phyloP scores from a whole-genome alignment of 2,113 vertebrate genomes.

The Paramormyrops kingsleyae region DNA sequence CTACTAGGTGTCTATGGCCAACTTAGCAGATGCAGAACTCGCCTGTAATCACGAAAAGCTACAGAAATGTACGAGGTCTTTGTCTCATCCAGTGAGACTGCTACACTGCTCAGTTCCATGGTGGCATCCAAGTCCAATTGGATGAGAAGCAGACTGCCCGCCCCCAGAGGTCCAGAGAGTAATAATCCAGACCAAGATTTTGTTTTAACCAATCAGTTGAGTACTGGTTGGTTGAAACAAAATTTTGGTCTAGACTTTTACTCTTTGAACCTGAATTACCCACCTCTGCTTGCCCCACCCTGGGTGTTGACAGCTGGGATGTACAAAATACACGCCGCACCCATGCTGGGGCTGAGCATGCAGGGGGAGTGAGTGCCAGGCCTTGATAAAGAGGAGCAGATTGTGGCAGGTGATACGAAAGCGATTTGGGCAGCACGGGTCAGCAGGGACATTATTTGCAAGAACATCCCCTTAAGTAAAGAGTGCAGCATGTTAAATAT shows the following conservation, averaged over 20 bases:
- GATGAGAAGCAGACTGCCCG: not conserved
- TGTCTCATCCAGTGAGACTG: not conserved
- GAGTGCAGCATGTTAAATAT: not conserved
- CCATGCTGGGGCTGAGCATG: not conserved
- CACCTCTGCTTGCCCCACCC: not conserved
- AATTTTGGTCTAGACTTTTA: not conserved
- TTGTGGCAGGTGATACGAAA: not conserved
- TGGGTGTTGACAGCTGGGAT: not conserved
- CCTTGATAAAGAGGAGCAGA: not conserved
- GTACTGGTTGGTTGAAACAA: not conserved
- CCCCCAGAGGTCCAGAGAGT: not conserved
- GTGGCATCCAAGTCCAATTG: not conserved
- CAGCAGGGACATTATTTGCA: not conserved
- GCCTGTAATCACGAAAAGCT: not conserved
- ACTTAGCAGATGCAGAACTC: not conserved
- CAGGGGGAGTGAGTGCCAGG: not conserved
- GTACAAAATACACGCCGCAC: not conserved
- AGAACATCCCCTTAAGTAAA: not conserved
- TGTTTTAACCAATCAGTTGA: not conserved
- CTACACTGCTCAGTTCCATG: not conserved
- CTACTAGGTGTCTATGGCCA: not conserved
- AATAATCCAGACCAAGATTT: not conserved
- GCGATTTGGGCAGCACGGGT: not conserved
- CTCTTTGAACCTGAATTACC: not conserved
- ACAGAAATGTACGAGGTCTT: not conserved